These are phyloP conservation scores for Strigamia transsilvanica DNA, from an alignment of 2,888 invertebrate species.

Conservation along the genomic window DNA sequence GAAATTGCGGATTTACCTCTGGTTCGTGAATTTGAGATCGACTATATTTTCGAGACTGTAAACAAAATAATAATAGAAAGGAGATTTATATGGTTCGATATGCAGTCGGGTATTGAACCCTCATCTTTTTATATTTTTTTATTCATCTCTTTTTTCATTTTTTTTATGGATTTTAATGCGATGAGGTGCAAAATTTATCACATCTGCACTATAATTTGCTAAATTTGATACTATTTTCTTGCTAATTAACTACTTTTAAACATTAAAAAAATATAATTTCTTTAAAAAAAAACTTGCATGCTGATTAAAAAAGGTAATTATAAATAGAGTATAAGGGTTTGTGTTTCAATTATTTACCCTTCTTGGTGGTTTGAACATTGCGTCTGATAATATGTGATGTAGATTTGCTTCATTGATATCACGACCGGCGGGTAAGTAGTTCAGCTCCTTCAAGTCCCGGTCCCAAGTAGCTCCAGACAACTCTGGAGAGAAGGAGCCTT, in stretches of 20 bases:
- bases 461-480: constrained; percentile 76
- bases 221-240: no score
- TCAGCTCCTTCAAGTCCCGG: constrained; percentile 91
- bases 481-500: constrained; percentile 42
- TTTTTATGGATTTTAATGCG: not conserved
- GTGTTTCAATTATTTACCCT: constrained; percentile 60
- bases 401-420: constrained; percentile 93
- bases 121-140: not conserved
- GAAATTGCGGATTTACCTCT: constrained; percentile 59
- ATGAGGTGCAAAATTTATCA: not conserved
- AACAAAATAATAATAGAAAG: constrained; percentile 46
- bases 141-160: no score
- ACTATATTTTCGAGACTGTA: constrained; percentile 59
- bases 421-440: constrained; percentile 90
- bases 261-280: no score
- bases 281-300: not conserved
- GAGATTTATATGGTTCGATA: not conserved
- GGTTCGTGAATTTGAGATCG: constrained; percentile 59
- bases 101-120: not conserved
- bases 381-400: constrained; percentile 78
- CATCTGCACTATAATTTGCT: not conserved
- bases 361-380: constrained; percentile 74
- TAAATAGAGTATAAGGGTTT: not conserved
- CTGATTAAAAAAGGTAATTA: not conserved
- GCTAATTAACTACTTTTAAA: no score